Evolutionary conservation across 2,888 invertebrate genomes (phyloP), one percentile per base, ranked within the genome.

Genomic region (Brenthis hecate): DNA sequence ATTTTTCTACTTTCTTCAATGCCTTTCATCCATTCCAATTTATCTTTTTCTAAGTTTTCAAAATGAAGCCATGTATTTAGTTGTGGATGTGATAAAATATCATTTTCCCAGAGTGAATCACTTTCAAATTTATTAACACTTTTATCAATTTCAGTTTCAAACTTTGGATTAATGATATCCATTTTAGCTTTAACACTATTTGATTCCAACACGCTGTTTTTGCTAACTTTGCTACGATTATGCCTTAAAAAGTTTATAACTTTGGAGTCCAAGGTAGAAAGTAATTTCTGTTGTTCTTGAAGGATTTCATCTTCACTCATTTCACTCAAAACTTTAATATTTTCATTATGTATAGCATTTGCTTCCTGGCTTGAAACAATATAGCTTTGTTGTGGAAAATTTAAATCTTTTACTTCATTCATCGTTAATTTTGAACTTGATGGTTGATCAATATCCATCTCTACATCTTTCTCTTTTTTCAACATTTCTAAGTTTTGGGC

Each of bases 21-120:
- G 51, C 94, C 91, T 82, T 96, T 95, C 94, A 97, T 97, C 98
- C 99, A 99, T 78, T 96, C 95, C 19, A 98, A 85, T 85, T 99
- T 99, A 75, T 97, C 96, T 73, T 94, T 94, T 87, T 99, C 99
- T 56, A 98, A 84, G n/a, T 94, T 93, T 84, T 97, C 95, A 94
- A 98, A 98, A 83, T 98, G 94, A 1, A 98, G 83, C 97, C 97
- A 98, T 60, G 95, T 94, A 70, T 95, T 94, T 0, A 95, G 85
- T 72, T 94, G 90, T 28, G 95, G 94, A 74, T 94, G 92, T 16
- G 93, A 90, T 6, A 96, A 78, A 47, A 96, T 84, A 78, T 95
- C 94, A 77, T 93, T 89, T n/a, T 94, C 94, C 79, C 94, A 90
- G 51, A 93, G 75, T 51, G 80, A 76, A 74, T 87, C 84, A 77